These are phyloP conservation scores for Spilogale gracilis DNA, from an alignment of 2,113 vertebrate genomes.

Conservation along the genomic window DNA sequence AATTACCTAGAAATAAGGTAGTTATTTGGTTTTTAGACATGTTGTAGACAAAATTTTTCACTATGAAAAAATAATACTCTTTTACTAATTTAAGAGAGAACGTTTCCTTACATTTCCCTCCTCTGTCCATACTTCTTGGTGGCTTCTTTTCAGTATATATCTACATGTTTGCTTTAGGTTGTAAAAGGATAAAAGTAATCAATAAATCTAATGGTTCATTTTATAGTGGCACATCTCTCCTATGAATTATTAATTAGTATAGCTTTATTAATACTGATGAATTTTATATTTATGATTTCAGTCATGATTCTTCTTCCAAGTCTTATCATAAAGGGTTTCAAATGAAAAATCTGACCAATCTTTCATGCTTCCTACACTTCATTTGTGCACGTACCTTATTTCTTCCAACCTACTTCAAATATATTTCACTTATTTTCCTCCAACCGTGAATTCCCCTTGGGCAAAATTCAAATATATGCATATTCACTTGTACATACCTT, in stretches of 20 bases:
- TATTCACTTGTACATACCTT: background rate
- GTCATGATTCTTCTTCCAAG: background rate
- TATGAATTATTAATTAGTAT: background rate
- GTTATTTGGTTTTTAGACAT: background rate
- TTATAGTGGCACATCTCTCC: background rate
- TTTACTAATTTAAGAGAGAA: background rate
- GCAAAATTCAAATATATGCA: conserved; percentile 43
- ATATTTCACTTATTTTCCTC: conserved; percentile 26
- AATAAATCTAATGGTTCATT: background rate
- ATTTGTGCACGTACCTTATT: background rate
- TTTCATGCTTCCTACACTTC: background rate
- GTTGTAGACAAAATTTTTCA: background rate
- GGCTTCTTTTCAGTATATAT: background rate
- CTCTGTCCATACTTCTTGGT: background rate
- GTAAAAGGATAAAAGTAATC: conserved; percentile 1
- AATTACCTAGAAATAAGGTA: background rate
- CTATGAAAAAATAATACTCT: background rate
- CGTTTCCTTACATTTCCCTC: background rate
- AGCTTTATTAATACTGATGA: background rate
- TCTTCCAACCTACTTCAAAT: conserved; percentile 11
- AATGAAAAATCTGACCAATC: background rate
- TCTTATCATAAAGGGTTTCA: background rate
- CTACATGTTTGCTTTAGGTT: background rate
- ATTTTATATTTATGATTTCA: conserved; percentile 13
- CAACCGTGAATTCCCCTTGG: background rate